A percentile compares a stretch with the other conserved stretches of the same genome.
phyloP scores from a whole-genome alignment of 64 coral and sea anemone species.

The Catalaphyllia jardinei region DNA sequence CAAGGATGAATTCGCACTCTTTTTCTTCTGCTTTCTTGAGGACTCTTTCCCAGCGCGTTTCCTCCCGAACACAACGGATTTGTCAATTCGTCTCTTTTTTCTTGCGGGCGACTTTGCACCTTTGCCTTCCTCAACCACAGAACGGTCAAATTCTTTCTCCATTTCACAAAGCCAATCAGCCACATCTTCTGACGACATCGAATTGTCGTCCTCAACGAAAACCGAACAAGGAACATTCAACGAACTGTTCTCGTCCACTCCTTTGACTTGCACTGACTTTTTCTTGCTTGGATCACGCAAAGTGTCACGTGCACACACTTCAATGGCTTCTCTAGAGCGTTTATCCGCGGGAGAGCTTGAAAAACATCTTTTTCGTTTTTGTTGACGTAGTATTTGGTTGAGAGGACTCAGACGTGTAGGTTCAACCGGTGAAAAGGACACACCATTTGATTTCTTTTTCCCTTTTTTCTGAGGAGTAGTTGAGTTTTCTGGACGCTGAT shows the following conservation, averaged over 20 bases:
- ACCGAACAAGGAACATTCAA: not conserved
- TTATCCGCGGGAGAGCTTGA: conserved; percentile 31
- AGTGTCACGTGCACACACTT: not conserved
- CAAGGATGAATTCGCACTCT: not conserved
- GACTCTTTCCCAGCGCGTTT: conserved; percentile 27
- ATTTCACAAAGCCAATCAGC: conserved; percentile 30
- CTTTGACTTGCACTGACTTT: not conserved
- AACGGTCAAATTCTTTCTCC: conserved; percentile 27
- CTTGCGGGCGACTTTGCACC: conserved; percentile 21
- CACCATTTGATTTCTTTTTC: conserved; percentile 1
- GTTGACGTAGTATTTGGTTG: conserved; percentile 89
- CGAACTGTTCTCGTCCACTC: not conserved
- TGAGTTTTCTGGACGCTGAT: conserved; percentile 1
- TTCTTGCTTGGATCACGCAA: not conserved
- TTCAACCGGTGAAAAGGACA: conserved; percentile 44
- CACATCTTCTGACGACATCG: not conserved
- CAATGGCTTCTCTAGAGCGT: not conserved
- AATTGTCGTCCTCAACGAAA: not conserved
- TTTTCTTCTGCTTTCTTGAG: not conserved
- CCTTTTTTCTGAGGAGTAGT: conserved; percentile 57
- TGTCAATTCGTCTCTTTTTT: conserved; percentile 62
- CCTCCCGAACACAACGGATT: conserved; percentile 64
- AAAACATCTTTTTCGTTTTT: conserved; percentile 54
- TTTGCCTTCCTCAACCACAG: not conserved
- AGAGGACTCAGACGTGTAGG: conserved; percentile 76